Percentiles rank a stretch among this genome's conserved stretches.
phyloP scores from a whole-genome alignment of 2,113 vertebrate genomes.

The Mandrillus leucophaeus region DNA sequence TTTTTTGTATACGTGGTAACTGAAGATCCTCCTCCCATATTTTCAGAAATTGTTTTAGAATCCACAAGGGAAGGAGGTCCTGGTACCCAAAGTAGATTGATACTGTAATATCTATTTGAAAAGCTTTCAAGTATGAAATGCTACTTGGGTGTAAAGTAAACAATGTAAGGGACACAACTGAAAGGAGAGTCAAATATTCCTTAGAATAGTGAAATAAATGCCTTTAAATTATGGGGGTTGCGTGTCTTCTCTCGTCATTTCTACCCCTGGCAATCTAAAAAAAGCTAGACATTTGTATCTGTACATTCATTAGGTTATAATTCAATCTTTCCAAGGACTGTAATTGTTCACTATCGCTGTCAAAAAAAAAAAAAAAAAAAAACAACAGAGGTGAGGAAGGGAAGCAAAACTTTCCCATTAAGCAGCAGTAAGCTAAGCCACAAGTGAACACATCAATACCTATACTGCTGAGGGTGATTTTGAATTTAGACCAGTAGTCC shows the following conservation, averaged over 20 bases:
- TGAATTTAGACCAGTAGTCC: neutral
- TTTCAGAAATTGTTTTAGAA: constrained; percentile 22
- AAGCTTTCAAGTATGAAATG: neutral
- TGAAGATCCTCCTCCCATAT: neutral
- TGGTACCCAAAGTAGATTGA: neutral
- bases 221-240: neutral
- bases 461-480: neutral
- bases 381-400: neutral
- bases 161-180: neutral
- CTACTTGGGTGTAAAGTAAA: neutral
- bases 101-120: neutral
- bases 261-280: neutral
- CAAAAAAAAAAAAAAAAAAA: neutral
- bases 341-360: neutral
- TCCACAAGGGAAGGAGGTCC: neutral
- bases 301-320: neutral
- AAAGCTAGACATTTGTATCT: neutral
- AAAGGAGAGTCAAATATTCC: neutral
- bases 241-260: neutral
- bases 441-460: neutral
- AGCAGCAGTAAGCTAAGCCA: neutral
- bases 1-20: neutral
- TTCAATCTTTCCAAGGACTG: neutral
- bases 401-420: neutral
- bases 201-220: constrained; percentile 1